Percentiles rank a stretch among this genome's conserved stretches.
Evolutionary conservation across 2,888 invertebrate species (phyloP).

Genomic region (Ormyrus pomaceus): DNA sequence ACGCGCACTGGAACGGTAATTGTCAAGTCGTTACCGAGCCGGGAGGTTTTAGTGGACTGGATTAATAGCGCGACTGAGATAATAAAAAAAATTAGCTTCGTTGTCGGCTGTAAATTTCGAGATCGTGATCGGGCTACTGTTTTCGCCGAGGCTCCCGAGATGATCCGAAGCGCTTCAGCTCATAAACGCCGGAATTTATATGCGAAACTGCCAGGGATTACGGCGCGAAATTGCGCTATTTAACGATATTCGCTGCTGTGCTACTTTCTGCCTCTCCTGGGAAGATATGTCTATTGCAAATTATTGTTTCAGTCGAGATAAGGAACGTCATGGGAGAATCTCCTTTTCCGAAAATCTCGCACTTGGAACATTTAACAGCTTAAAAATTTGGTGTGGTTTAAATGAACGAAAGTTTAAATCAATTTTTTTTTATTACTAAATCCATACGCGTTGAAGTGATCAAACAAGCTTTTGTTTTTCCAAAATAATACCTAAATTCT

Average conservation of each 20-base stretch:
- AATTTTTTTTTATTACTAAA: no score
- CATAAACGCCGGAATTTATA: conserved; percentile 28
- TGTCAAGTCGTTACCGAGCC: conserved; percentile 36
- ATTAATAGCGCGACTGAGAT: conserved; percentile 41
- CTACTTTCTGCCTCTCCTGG: background rate
- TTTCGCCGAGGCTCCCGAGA: background rate
- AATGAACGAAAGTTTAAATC: no score
- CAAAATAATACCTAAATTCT: no score
- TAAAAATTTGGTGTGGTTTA: no score
- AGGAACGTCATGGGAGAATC: background rate
- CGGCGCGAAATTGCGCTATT: background rate
- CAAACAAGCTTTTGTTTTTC: no score
- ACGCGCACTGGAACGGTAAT: conserved; percentile 30
- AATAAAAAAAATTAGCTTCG: conserved; percentile 22
- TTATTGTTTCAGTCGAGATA: background rate
- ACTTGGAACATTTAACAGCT: no score
- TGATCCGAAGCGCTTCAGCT: background rate
- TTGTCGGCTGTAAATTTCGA: conserved; percentile 34
- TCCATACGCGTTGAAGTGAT: no score
- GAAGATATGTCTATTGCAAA: background rate
- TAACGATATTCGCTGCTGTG: conserved; percentile 4
- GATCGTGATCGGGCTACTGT: conserved; percentile 37
- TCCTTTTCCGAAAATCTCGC: no score
- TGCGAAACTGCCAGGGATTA: conserved; percentile 6
- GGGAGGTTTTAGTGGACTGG: conserved; percentile 18